Percentiles rank a stretch among this genome's conserved stretches.
These are phyloP conservation scores for Syrista parreyssii DNA, from an alignment of 2,888 invertebrate genomes.

Conservation along the genomic window DNA sequence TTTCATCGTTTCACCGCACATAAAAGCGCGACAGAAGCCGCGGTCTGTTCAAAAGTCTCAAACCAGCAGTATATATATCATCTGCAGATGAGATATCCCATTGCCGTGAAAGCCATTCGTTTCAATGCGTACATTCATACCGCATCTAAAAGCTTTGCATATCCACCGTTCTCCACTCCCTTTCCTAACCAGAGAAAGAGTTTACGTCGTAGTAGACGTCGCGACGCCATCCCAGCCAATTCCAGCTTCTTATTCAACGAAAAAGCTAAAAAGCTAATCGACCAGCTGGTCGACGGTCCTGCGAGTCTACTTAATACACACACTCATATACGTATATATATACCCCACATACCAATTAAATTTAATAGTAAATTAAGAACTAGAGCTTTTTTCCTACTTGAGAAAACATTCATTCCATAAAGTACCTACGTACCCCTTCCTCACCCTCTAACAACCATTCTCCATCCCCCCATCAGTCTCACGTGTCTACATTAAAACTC, in stretches of 20 bases:
- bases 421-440: neutral
- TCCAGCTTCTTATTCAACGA: neutral
- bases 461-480: neutral
- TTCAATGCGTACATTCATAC: constrained; percentile 52
- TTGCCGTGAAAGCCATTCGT: constrained; percentile 54
- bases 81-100: constrained; percentile 57
- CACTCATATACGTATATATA: neutral
- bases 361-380: neutral
- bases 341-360: neutral
- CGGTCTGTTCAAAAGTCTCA: constrained; percentile 33
- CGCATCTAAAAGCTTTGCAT: constrained; percentile 46
- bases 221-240: neutral
- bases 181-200: neutral
- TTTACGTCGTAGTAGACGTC: neutral
- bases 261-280: neutral
- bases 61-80: constrained; percentile 49
- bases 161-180: constrained; percentile 17
- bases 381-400: neutral
- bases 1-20: constrained; percentile 32
- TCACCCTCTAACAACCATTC: neutral
- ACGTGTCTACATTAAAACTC: neutral
- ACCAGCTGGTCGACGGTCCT: neutral
- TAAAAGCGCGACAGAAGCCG: constrained; percentile 11
- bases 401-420: neutral
- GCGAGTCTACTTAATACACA: neutral